Base-by-base conservation (phyloP, 2,797 vertebrate species). In the Ctenosaura bakeri region DNA sequence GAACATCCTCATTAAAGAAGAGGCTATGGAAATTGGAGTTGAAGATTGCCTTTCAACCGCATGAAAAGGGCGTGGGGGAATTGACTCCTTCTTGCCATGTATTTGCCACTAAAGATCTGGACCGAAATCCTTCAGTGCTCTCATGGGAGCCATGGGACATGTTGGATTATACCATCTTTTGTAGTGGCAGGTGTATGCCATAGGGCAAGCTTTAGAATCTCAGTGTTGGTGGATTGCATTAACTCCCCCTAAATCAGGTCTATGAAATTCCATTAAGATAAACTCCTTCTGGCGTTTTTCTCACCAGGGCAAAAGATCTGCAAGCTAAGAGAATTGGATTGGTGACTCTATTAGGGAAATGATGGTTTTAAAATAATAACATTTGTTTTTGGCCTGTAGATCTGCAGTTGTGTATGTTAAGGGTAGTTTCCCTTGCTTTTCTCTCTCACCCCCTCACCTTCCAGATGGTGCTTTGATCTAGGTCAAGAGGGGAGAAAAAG, bases 391-490 rank as follows among this genome's bases (percentile, higher is more conserved):
- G 95, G 84, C 87, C 59, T 64, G 90, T 62, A 32, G 92, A 95
- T 89, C 94, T 96, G 91, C 93, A 91, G 85, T 94, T 93, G 90
- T 92, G 90, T 85, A 89, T 26, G 88, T 83, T 0, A 88, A 95
- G 83, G 90, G 92, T 90, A 95, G 91, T 96, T 95, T 96, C 20
- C 6, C 50, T 1, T 14, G n/a, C 59, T n/a, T 29, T 13, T 38
- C 83, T 35, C 50, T 38, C 66, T 64, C 74, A 50, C 12, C 38
- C 20, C 66, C 22, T 78, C 62, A 76, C 88, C 90, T 94, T 96
- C 91, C 94, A 96, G 93, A 96, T 96, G 95, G 94, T 95, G 93
- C 96, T 95, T 97, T 92, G 97, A 96, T 97, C 83, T 96, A 83
- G 91, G 85, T 94, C 95, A 91, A 89, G 95, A 76, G 89, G 78